phyloP scores from a whole-genome alignment of 2,888 invertebrate species.

The Lasioglossum marginatum region DNA sequence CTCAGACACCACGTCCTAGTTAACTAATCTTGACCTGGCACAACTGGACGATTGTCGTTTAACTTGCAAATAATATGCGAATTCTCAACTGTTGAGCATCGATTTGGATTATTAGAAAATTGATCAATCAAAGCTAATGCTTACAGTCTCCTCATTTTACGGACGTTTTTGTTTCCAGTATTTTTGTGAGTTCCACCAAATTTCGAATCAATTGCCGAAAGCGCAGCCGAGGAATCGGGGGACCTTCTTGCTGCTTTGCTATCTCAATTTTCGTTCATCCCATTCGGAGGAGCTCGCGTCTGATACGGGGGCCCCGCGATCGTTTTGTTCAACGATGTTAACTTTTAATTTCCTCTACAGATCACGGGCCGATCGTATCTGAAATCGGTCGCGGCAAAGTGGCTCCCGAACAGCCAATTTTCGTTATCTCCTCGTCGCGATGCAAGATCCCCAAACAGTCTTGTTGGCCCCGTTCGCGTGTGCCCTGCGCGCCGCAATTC shows the following conservation, averaged over 20 bases:
- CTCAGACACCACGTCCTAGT: not conserved
- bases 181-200: not conserved
- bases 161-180: not conserved
- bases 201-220: not conserved
- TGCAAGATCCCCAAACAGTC: conserved; percentile 3
- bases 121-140: no score
- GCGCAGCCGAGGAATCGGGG: not conserved
- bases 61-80: no score
- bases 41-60: not conserved
- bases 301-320: not conserved
- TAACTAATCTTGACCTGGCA: not conserved
- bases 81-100: no score
- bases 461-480: not conserved
- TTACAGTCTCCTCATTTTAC: not conserved
- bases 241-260: not conserved
- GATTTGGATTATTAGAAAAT: no score
- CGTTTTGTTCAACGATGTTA: conserved; percentile 23
- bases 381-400: not conserved
- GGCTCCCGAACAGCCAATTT: conserved; percentile 24
- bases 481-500: conserved; percentile 3
- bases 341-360: conserved; percentile 31
- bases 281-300: not conserved
- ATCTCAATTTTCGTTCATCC: conserved; percentile 22
- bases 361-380: not conserved
- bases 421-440: conserved; percentile 14